Evolutionary conservation across 2,888 invertebrate genomes (phyloP).

Genomic region (Metellina segmentata): DNA sequence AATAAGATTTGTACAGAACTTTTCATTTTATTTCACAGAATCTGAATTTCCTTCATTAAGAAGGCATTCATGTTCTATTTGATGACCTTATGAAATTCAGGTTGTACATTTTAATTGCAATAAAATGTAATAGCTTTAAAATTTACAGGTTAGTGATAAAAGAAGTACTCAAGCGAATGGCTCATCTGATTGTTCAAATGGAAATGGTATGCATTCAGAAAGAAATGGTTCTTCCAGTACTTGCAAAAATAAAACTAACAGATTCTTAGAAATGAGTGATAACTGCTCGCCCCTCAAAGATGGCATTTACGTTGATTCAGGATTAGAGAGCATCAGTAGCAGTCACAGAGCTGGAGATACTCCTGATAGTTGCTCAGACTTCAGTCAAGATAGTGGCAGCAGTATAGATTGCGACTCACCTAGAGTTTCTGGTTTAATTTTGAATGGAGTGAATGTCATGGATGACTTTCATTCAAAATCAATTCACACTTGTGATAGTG

Average conservation of each 20-base stretch:
- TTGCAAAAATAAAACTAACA: conserved; percentile 28
- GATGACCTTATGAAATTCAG: too few species aligned
- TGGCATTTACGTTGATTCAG: conserved; percentile 70
- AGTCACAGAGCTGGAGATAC: conserved; percentile 75
- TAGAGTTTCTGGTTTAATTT: conserved; percentile 48
- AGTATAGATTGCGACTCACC: conserved; percentile 74
- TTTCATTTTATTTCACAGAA: too few species aligned
- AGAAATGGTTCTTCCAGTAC: conserved; percentile 42
- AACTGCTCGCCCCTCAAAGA: conserved; percentile 30
- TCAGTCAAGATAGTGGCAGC: conserved; percentile 74
- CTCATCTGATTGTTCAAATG: conserved; percentile 31
- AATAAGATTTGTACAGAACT: too few species aligned
- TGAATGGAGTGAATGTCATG: conserved; percentile 61
- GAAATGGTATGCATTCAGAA: conserved; percentile 5
- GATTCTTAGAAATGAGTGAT: conserved; percentile 21
- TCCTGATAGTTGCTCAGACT: conserved; percentile 75
- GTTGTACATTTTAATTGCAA: too few species aligned
- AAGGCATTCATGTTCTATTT: too few species aligned
- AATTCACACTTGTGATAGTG: not conserved
- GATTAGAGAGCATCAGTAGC: conserved; percentile 74
- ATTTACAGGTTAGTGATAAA: conserved; percentile 42
- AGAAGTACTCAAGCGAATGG: conserved; percentile 3
- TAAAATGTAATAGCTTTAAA: not conserved
- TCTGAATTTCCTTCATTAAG: too few species aligned
- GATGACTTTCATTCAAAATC: conserved; percentile 70